Base-by-base conservation (phyloP, 1,140 invertebrate genomes). In the Zophobas atratus region DNA sequence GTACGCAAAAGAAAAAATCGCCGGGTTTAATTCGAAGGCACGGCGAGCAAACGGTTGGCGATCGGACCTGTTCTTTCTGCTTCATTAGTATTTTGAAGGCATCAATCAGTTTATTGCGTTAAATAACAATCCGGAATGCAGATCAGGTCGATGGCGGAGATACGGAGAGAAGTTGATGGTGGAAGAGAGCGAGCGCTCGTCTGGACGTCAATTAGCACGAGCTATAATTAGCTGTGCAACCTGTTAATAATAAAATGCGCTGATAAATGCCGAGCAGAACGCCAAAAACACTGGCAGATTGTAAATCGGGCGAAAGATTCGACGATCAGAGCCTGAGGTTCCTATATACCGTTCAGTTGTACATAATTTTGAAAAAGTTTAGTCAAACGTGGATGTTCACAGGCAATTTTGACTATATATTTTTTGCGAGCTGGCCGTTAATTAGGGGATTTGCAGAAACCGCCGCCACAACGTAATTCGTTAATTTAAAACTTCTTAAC, bases 111-210 rank as follows among this genome's bases (percentile, higher is more conserved):
- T 73, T 53, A 73, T 73, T 73, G 55, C 71, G 71, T 73, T 73
- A 73, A 73, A 73, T 73, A 73, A 73, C 71, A 73, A 73, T 73
- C 71, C 49, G 71, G 71, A 73, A 73, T 73, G 71, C 71, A 73
- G 71, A 73, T 73, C 71, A 56, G 71, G 55, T 73, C 71, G 49
- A 73, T 73, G 71, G 34, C 49, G 34, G 49, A 39, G 43, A 71
- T 71, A 71, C 70, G 70, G 49, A 36, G 34, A 72, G 67, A 70
- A 73, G 38, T 53, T 38, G 49, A 53, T 56, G 71, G 49, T 46
- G 39, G 60, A 67, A 46, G 1, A 67, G 39, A 43, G 39, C 60
- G 2, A 67, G 38, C 32, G 20, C 60, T 36, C 71, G 55, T 56
- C 71, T 73, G 71, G 71, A 73, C 71, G 55, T 73, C 71, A 73